phyloP scores from a whole-genome alignment of 2,113 vertebrate genomes.

The Sylvietta virens region DNA sequence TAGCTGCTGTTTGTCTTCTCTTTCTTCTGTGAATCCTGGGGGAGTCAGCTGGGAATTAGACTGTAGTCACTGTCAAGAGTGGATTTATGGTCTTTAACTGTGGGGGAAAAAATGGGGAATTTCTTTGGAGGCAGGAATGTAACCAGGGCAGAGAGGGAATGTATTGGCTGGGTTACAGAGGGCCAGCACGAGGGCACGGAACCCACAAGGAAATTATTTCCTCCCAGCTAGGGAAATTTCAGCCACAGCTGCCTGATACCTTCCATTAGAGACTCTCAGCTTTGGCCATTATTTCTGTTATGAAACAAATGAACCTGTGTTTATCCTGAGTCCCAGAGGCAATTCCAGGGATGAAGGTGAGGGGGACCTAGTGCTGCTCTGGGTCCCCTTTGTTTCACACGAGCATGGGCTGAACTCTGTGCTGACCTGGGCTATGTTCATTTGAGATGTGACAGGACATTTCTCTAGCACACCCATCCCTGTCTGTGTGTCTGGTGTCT shows the following conservation, averaged over 20 bases:
- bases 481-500: not conserved
- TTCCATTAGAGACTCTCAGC: not conserved
- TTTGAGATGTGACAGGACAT: not conserved
- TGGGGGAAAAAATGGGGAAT: not conserved
- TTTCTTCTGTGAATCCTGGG: not conserved
- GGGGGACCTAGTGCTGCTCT: not conserved
- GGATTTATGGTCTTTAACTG: slow-evolving; percentile 7
- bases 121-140: not conserved
- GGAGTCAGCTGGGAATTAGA: not conserved
- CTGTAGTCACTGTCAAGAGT: not conserved
- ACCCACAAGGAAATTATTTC: not conserved
- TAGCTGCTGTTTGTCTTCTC: not conserved
- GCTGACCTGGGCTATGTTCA: not conserved
- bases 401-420: rapidly evolving
- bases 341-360: not conserved
- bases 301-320: not conserved
- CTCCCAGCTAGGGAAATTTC: not conserved
- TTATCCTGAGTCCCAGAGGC: not conserved
- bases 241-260: not conserved
- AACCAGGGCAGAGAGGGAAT: not conserved
- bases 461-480: not conserved
- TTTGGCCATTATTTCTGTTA: not conserved
- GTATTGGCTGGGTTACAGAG: not conserved
- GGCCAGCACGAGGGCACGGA: not conserved
- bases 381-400: not conserved